These are phyloP conservation scores for Cyphomyrus discorhynchus DNA, from an alignment of 2,113 vertebrate species.

Conservation along the genomic window DNA sequence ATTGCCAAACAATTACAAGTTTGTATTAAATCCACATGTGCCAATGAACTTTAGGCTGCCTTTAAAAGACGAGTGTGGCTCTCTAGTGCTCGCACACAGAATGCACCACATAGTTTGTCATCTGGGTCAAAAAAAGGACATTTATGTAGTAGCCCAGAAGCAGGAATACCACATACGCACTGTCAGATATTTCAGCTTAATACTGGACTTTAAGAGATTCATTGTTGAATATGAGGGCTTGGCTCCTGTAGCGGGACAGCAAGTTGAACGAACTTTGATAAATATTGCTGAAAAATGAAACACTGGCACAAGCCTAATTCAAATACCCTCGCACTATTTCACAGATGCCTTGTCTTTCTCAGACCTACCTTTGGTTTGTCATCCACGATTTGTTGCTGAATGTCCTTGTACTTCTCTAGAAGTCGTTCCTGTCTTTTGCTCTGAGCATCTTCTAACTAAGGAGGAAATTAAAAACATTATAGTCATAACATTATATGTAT, in stretches of 20 bases:
- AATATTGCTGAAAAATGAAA: neutral
- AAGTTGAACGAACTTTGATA: neutral
- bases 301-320: constrained; percentile 10
- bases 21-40: neutral
- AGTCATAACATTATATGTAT: neutral
- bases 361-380: constrained; percentile 87
- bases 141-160: neutral
- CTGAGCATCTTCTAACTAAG: constrained; percentile 91
- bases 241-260: neutral
- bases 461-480: neutral
- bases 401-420: constrained; percentile 83
- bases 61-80: neutral
- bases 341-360: neutral
- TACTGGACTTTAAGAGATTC: neutral
- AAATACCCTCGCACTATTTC: neutral
- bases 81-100: neutral
- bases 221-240: neutral
- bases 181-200: neutral
- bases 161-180: neutral
- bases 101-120: neutral
- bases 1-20: neutral
- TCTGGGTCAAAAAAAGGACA: neutral
- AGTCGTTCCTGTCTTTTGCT: constrained; percentile 89
- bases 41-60: neutral
- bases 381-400: constrained; percentile 87